phyloP scores from a whole-genome alignment of 2,888 invertebrate genomes.

The Octodonta nipae region DNA sequence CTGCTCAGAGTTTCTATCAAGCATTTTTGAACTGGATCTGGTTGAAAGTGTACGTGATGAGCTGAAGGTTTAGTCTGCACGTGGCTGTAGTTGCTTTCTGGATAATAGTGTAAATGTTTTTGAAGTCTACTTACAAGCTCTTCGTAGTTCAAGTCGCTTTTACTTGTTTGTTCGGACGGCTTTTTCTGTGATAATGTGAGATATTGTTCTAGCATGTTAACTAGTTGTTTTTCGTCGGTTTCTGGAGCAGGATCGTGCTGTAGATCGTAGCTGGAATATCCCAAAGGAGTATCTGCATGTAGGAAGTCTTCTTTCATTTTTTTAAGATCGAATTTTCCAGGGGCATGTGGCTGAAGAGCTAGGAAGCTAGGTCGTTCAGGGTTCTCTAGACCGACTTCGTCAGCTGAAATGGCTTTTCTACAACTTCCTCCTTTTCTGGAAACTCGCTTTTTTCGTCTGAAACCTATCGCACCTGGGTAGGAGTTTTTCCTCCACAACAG shows the following conservation, averaged over 20 bases:
- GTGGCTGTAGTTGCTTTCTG: constrained; percentile 6
- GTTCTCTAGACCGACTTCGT: constrained; percentile 44
- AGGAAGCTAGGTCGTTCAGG: constrained; percentile 33
- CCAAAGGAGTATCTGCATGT: constrained; percentile 34
- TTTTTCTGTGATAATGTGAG: constrained; percentile 40
- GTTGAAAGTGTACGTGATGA: constrained; percentile 30
- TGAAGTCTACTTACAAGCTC: constrained; percentile 52
- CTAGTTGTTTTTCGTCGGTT: constrained; percentile 44
- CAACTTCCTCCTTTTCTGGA: constrained; percentile 52
- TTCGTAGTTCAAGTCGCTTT: constrained; percentile 42
- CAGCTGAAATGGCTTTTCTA: constrained; percentile 51
- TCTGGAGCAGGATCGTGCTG: constrained; percentile 16
- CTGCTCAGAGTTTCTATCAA: constrained; percentile 53
- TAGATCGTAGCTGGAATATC: constrained; percentile 12
- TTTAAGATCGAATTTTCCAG: constrained; percentile 54
- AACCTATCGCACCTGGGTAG: constrained; percentile 57
- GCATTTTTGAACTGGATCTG: constrained; percentile 45
- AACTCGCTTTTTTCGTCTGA: constrained; percentile 43
- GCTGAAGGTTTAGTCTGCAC: constrained; percentile 9
- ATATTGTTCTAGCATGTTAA: constrained; percentile 54
- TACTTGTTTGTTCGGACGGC: constrained; percentile 7
- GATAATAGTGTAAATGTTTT: constrained; percentile 37
- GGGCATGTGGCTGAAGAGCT: constrained; percentile 26
- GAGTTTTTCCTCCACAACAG: constrained; percentile 72
- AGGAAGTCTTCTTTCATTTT: constrained; percentile 56